Evolutionary conservation across 2,888 invertebrate genomes (phyloP).

Genomic region (Apotomis capreana): DNA sequence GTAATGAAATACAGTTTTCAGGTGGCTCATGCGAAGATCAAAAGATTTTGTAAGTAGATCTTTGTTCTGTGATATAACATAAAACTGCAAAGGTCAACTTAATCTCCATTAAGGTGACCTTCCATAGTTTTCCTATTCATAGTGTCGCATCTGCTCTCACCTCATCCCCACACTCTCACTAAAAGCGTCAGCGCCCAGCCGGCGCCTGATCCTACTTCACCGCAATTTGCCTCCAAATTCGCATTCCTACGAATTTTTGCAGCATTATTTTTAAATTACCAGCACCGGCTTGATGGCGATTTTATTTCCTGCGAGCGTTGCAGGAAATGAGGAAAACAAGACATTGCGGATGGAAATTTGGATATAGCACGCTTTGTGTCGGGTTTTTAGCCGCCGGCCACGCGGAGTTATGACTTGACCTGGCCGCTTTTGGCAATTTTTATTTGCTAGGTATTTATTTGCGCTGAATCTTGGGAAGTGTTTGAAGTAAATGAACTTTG

Average conservation of each 20-base stretch:
- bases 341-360: slow-evolving; percentile 66
- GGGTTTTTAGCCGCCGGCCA: slow-evolving; percentile 45
- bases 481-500: slow-evolving; percentile 19
- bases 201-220: slow-evolving; percentile 59
- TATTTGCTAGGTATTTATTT: slow-evolving; percentile 25
- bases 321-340: slow-evolving; percentile 77
- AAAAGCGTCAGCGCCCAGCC: slow-evolving; percentile 45
- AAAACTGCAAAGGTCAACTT: too few relatives aligned
- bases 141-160: slow-evolving; percentile 14
- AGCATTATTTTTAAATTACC: slow-evolving; percentile 80
- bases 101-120: too few relatives aligned
- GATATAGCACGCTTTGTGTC: slow-evolving; percentile 58
- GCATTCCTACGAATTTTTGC: slow-evolving; percentile 72
- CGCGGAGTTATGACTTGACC: slow-evolving; percentile 29
- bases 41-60: too few relatives aligned
- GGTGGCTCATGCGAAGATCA: too few relatives aligned
- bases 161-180: slow-evolving; percentile 6
- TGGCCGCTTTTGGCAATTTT: slow-evolving; percentile 21
- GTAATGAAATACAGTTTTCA: too few relatives aligned
- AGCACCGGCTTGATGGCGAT: slow-evolving; percentile 75
- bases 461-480: slow-evolving; percentile 18
- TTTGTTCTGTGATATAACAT: too few relatives aligned
- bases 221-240: slow-evolving; percentile 72
- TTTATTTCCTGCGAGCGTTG: slow-evolving; percentile 75
- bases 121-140: not conserved